Evolutionary conservation across 2,888 invertebrate species (phyloP), one percentile per base, ranked within the genome.

Genomic region (Trachelus stipa): DNA sequence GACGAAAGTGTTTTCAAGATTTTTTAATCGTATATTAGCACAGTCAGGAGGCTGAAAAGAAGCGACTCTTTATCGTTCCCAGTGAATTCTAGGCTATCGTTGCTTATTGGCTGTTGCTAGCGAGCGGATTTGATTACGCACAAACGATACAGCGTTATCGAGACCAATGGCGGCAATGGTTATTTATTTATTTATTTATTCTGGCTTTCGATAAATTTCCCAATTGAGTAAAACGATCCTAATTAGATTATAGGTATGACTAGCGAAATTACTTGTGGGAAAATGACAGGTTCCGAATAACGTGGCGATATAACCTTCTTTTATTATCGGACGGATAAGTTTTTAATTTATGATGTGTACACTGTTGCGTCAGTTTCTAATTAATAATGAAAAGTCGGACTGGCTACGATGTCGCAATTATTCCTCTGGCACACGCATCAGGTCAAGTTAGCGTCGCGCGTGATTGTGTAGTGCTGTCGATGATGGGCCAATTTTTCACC

Each of bases 401-500:
- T 69, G 76, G 71, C 73, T 34, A 73, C 23, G 23, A 23, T 56
- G 56, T 56, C 23, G 6, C 0, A 34, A 78, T 31, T 35, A 71
- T 75, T 78, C 31, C 68, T 79, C 37, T 69, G 73, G 31, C 73
- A 71, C 74, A 76, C 30, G 40, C 74, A 69, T 77, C 75, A 34
- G 76, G 40, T 76, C 73, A 68, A 77, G 68, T 34, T 56, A 34
- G n/a, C 73, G 69, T 74, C 37, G 33, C 23, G 40, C 68, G 34
- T 11, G 74, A 77, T n/a, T n/a, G 68, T 77, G 73, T 56, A 73
- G 40, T 80, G 77, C 76, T 78, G 81, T 79, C 76, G 74, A 75
- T 74, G 77, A 84, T 79, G 85, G 84, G 83, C 83, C 82, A 85
- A 83, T 84, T 86, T 86, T 83, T 81, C 83, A 84, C 78, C 79